Conservation (phyloP, 1,140 invertebrate genomes). For the Drosophila kurseongensis region DNA sequence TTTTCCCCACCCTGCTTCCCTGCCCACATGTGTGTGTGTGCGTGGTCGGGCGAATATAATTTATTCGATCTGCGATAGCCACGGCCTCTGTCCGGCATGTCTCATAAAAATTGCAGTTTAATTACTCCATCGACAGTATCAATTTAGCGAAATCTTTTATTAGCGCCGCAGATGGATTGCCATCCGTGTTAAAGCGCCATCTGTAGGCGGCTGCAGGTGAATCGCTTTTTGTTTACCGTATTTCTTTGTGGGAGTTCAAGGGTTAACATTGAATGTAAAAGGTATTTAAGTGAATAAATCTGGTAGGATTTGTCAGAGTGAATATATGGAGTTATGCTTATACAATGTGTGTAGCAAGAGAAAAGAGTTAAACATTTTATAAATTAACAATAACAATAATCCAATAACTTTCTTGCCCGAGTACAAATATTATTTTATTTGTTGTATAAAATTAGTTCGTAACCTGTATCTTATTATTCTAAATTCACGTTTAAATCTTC, state of each 20-base stretch:
- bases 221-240: slow-evolving; percentile 16
- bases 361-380: background rate
- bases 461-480: too few species aligned
- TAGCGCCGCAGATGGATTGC: slow-evolving; percentile 80
- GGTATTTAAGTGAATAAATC: too few species aligned
- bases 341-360: background rate
- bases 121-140: slow-evolving; percentile 85
- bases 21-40: slow-evolving; percentile 16
- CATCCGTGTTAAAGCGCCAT: slow-evolving; percentile 80
- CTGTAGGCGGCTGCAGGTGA: slow-evolving; percentile 70
- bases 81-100: slow-evolving; percentile 81
- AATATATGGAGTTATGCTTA: background rate
- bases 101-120: slow-evolving; percentile 85
- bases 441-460: too few species aligned
- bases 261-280: background rate
- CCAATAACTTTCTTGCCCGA: too few species aligned
- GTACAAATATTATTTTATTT: too few species aligned
- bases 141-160: slow-evolving; percentile 84
- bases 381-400: background rate
- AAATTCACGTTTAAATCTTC: too few species aligned
- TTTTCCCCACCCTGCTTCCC: background rate
- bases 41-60: slow-evolving; percentile 70
- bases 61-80: slow-evolving; percentile 84
- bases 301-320: background rate
- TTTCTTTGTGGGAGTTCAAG: background rate